Conservation (phyloP, 2,113 vertebrate species). For the Callocephalon fimbriatum region DNA sequence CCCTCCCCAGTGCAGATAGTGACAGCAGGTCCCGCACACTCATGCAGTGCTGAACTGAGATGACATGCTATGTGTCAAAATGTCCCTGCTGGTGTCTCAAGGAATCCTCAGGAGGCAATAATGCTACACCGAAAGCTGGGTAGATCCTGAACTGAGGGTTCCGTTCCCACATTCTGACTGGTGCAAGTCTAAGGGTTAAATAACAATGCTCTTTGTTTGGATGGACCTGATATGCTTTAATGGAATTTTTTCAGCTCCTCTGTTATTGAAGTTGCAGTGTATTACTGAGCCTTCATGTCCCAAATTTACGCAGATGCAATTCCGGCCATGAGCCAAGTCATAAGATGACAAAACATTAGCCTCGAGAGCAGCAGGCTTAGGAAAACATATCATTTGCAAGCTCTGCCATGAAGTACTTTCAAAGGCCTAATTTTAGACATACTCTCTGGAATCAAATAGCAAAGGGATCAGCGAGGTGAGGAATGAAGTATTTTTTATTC, state of each 20-base stretch:
- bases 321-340: neutral
- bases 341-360: slow-evolving; percentile 38
- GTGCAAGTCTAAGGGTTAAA: neutral
- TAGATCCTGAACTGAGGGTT: neutral
- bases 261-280: neutral
- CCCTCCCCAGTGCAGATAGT: neutral
- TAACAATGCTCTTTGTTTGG: slow-evolving; percentile 25
- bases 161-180: neutral
- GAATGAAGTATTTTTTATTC: neutral
- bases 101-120: neutral
- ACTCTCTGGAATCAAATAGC: slow-evolving; percentile 4
- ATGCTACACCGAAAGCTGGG: neutral
- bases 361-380: slow-evolving; percentile 19
- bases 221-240: neutral
- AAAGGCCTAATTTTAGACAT: slow-evolving; percentile 22
- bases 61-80: neutral
- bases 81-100: neutral
- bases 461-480: neutral
- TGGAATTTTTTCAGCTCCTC: slow-evolving; percentile 17
- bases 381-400: slow-evolving; percentile 19
- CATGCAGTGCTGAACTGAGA: neutral
- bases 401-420: neutral
- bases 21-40: neutral
- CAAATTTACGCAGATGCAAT: neutral
- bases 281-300: neutral